Percentiles rank a stretch among this genome's conserved stretches.
phyloP scores from a whole-genome alignment of 2,797 vertebrate genomes.

The Lateolabrax maculatus region DNA sequence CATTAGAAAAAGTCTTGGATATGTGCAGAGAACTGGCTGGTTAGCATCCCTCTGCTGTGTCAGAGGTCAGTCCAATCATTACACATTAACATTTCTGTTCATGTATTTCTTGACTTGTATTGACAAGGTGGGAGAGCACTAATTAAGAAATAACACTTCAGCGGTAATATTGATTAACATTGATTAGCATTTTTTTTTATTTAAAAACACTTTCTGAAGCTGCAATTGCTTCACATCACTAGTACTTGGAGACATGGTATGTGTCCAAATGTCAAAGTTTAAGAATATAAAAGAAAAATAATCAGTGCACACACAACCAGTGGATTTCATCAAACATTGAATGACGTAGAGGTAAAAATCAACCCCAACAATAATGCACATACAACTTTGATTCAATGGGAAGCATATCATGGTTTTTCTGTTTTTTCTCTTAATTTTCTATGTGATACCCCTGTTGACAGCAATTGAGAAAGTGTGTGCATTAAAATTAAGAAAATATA shows the following conservation, averaged over 20 bases:
- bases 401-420: background rate
- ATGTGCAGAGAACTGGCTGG: background rate
- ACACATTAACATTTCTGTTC: slow-evolving; percentile 18
- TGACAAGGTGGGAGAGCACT: background rate
- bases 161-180: too few species aligned
- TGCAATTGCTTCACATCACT: background rate
- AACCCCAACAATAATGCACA: background rate
- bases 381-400: background rate
- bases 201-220: background rate
- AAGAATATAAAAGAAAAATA: too few species aligned
- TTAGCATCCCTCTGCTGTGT: background rate
- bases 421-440: too few species aligned
- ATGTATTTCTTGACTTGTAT: background rate
- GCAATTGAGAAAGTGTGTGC: background rate
- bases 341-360: background rate
- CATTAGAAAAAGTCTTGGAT: background rate
- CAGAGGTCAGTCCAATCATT: background rate
- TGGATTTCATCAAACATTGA: background rate
- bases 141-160: slow-evolving; percentile 11
- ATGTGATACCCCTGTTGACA: background rate
- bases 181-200: too few species aligned
- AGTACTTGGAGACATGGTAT: background rate
- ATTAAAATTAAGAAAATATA: background rate
- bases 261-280: background rate
- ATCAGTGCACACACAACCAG: too few species aligned